These are phyloP conservation scores for Drosophila falleni DNA, from an alignment of 2,888 invertebrate species.

Conservation along the genomic window DNA sequence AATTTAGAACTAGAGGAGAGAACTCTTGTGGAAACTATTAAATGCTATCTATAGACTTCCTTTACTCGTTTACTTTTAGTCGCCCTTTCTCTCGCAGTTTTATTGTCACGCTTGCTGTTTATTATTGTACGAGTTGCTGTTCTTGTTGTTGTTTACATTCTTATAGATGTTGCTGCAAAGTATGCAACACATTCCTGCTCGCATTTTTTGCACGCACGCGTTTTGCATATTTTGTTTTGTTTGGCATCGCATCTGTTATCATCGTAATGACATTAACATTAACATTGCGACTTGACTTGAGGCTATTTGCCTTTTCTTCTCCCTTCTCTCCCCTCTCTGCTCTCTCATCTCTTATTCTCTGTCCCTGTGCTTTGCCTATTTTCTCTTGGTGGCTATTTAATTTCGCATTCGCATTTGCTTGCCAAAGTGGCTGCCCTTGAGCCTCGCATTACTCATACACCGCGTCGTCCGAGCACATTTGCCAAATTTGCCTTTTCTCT, in stretches of 20 bases:
- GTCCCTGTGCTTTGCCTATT: background rate
- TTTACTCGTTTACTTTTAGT: background rate
- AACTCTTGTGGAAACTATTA: background rate
- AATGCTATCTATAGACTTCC: no score
- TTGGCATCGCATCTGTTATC: conserved; percentile 38
- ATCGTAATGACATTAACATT: conserved; percentile 46
- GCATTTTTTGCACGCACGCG: conserved; percentile 33
- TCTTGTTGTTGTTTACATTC: conserved; percentile 24
- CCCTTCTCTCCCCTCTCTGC: background rate
- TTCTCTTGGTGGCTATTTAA: conserved; percentile 55
- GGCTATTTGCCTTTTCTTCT: conserved; percentile 4
- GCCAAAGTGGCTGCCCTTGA: conserved; percentile 68
- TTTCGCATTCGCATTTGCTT: conserved; percentile 66
- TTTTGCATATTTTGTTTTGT: conserved; percentile 43
- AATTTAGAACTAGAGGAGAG: background rate
- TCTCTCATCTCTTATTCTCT: background rate
- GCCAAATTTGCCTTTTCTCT: conserved; percentile 24
- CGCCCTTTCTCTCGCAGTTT: background rate
- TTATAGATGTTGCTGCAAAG: conserved; percentile 54
- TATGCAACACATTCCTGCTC: conserved; percentile 73
- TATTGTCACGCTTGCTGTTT: conserved; percentile 15
- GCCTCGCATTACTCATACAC: conserved; percentile 66
- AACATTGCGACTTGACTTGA: conserved; percentile 22
- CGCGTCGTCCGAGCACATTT: conserved; percentile 33
- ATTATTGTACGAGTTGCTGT: conserved; percentile 7